These are phyloP conservation scores for Seladonia tumulorum DNA, from an alignment of 2,888 invertebrate species.

Conservation along the genomic window DNA sequence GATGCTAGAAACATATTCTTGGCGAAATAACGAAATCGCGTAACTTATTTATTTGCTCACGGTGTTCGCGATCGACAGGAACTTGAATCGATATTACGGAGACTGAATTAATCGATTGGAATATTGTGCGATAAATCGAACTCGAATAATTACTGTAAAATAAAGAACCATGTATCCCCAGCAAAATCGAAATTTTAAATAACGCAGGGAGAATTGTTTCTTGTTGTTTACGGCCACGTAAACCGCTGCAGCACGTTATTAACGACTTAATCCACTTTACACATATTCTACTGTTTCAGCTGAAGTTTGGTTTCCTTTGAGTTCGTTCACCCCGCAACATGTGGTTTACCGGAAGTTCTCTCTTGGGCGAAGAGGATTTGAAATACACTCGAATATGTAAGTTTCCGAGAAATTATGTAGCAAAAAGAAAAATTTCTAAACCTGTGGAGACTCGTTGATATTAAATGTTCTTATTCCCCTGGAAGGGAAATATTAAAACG, in stretches of 20 bases:
- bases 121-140: too few relatives aligned
- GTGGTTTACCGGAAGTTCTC: not conserved
- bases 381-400: not conserved
- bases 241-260: not conserved
- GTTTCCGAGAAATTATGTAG: not conserved
- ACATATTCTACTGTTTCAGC: not conserved
- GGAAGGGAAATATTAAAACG: not conserved
- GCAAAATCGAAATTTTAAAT: not conserved
- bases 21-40: too few relatives aligned
- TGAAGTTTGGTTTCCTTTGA: not conserved
- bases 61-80: too few relatives aligned
- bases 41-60: too few relatives aligned
- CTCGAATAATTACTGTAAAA: too few relatives aligned
- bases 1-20: too few relatives aligned
- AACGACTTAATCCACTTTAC: not conserved
- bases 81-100: too few relatives aligned
- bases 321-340: not conserved
- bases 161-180: too few relatives aligned
- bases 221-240: not conserved
- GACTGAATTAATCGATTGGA: too few relatives aligned
- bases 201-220: not conserved
- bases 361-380: not conserved
- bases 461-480: not conserved
- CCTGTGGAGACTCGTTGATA: too few relatives aligned
- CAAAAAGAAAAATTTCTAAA: too few relatives aligned